phyloP scores from a whole-genome alignment of 2,797 vertebrate genomes.

The Danio aesculapii region DNA sequence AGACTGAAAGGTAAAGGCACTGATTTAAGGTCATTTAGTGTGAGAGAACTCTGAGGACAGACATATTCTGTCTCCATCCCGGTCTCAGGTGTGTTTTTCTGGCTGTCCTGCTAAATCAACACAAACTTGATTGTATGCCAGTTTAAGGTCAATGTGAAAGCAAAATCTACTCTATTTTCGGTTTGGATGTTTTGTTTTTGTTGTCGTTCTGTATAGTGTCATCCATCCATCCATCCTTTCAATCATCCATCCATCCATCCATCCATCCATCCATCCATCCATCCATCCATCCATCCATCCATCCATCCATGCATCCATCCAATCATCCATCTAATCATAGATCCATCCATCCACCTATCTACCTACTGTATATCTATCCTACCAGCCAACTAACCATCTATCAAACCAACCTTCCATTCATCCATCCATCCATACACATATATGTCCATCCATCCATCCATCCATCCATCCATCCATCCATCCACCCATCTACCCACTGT shows the following conservation, averaged over 20 bases:
- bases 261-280: not conserved
- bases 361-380: too few relatives aligned
- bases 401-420: too few relatives aligned
- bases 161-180: not conserved
- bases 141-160: not conserved
- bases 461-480: too few relatives aligned
- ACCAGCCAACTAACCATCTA: too few relatives aligned
- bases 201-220: not conserved
- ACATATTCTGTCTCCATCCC: not conserved
- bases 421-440: too few relatives aligned
- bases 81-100: conserved; percentile 15
- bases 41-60: not conserved
- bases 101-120: not conserved
- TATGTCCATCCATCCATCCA: too few relatives aligned
- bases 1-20: not conserved
- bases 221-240: not conserved
- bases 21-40: conserved; percentile 30
- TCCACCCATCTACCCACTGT: too few relatives aligned
- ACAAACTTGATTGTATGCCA: not conserved
- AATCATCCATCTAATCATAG: too few relatives aligned
- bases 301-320: too few relatives aligned
- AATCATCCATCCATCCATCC: not conserved
- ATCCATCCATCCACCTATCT: too few relatives aligned
- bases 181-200: not conserved
- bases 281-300: not conserved